Percentiles rank a stretch among this genome's conserved stretches.
phyloP scores from a whole-genome alignment of 2,113 vertebrate genomes.

The Andinoacara biseriatus region DNA sequence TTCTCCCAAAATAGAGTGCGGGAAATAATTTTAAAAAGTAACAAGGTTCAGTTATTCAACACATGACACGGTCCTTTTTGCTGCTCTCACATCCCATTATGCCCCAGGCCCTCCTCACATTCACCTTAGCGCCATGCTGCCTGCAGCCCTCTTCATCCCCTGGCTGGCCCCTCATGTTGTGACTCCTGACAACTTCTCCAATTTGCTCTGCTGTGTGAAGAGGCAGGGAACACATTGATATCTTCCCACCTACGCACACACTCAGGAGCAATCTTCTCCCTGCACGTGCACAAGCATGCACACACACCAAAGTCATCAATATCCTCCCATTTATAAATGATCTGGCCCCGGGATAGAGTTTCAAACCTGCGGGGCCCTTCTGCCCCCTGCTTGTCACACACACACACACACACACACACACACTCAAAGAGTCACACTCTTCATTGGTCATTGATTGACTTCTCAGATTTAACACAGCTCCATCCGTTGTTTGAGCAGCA shows the following conservation, averaged over 20 bases:
- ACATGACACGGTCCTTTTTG: not conserved
- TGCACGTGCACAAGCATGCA: constrained; percentile 24
- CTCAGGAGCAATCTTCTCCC: constrained; percentile 30
- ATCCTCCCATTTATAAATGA: constrained; percentile 86
- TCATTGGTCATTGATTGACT: constrained; percentile 83
- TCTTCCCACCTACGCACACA: constrained; percentile 79
- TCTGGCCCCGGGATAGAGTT: constrained; percentile 81
- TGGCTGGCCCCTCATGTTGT: constrained; percentile 83
- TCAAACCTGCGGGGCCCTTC: constrained; percentile 78
- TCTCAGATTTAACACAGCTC: constrained; percentile 84
- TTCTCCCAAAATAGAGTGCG: not conserved
- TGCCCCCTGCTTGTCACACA: constrained; percentile 63
- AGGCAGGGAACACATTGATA: constrained; percentile 86
- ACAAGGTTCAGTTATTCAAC: not conserved
- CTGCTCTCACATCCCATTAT: constrained; percentile 29
- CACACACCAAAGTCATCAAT: constrained; percentile 79
- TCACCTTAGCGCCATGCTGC: constrained; percentile 59
- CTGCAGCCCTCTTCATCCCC: constrained; percentile 63
- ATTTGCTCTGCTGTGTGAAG: constrained; percentile 92
- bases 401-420: constrained; percentile 51
- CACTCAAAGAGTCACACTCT: constrained; percentile 54
- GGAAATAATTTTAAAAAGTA: not conserved
- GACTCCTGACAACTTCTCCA: constrained; percentile 93
- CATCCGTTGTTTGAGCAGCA: constrained; percentile 72
- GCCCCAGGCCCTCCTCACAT: constrained; percentile 19